Percentiles rank a stretch among this genome's conserved stretches.
phyloP scores from a whole-genome alignment of 2,888 invertebrate species.

The Formica aserva region DNA sequence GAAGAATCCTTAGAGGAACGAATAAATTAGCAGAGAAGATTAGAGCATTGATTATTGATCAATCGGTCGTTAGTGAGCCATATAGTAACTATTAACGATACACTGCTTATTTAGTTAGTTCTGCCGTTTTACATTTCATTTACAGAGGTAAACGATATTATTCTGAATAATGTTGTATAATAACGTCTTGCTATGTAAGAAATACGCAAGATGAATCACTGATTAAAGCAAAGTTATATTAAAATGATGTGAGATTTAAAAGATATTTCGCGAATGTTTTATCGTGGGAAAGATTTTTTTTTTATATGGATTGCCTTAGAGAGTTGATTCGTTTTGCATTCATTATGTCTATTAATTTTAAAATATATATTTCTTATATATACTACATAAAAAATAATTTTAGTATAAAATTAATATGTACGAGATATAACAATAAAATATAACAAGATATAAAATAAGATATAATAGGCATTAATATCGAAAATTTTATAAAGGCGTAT shows the following conservation, averaged over 20 bases:
- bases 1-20: background rate
- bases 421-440: background rate
- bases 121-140: background rate
- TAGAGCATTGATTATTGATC: constrained; percentile 7
- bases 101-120: background rate
- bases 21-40: background rate
- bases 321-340: too few species aligned
- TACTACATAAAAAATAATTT: background rate
- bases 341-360: background rate
- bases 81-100: constrained; percentile 11
- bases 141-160: background rate
- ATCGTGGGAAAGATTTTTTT: background rate
- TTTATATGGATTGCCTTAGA: background rate
- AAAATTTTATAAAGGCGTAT: background rate
- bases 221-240: background rate
- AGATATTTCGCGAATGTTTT: background rate
- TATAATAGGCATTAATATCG: background rate
- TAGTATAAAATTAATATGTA: background rate
- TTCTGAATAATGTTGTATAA: background rate
- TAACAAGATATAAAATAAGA: background rate
- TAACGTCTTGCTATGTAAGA: background rate
- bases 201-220: background rate
- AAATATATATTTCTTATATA: background rate
- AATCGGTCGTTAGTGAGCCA: constrained; percentile 13
- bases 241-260: background rate